Evolutionary conservation across 1,140 invertebrate genomes (phyloP).

Genomic region (Lethrus apterus): DNA sequence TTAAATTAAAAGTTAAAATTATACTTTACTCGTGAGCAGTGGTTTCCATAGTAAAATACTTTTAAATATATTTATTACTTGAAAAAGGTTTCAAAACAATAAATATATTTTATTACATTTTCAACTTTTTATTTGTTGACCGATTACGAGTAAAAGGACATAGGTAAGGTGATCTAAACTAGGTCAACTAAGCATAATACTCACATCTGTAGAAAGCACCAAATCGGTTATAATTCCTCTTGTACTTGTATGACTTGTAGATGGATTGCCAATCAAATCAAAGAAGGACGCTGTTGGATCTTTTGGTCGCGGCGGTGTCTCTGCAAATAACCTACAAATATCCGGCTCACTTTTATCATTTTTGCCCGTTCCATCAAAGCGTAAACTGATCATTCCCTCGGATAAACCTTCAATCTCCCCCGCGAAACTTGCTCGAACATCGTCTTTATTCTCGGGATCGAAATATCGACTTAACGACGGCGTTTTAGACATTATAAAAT

Average conservation of each 20-base stretch:
- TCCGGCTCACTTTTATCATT: constrained; percentile 39
- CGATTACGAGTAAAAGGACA: too few species aligned
- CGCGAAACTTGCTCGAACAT: constrained; percentile 23
- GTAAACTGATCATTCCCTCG: constrained; percentile 26
- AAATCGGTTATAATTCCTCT: constrained; percentile 31
- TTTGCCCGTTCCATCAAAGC: constrained; percentile 21
- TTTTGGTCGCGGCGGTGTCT: constrained; percentile 33
- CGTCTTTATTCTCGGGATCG: constrained; percentile 16
- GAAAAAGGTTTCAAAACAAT: too few species aligned
- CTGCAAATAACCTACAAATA: constrained; percentile 43
- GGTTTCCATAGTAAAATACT: too few species aligned
- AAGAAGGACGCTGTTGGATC: constrained; percentile 40
- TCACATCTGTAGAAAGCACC: constrained; percentile 28
- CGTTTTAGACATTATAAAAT: too few species aligned
- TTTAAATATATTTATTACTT: too few species aligned
- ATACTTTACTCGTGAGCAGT: too few species aligned
- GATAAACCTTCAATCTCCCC: constrained; percentile 24
- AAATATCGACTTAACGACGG: constrained; percentile 36
- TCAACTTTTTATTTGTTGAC: too few species aligned
- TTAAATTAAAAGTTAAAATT: too few species aligned
- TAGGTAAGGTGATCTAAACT: too few species aligned
- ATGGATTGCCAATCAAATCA: constrained; percentile 35
- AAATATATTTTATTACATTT: constrained; percentile 5
- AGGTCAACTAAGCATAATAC: too few species aligned
- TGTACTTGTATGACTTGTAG: constrained; percentile 14